These are phyloP conservation scores for Corythornis cristatus DNA, from an alignment of 2,113 vertebrate species.

Conservation along the genomic window DNA sequence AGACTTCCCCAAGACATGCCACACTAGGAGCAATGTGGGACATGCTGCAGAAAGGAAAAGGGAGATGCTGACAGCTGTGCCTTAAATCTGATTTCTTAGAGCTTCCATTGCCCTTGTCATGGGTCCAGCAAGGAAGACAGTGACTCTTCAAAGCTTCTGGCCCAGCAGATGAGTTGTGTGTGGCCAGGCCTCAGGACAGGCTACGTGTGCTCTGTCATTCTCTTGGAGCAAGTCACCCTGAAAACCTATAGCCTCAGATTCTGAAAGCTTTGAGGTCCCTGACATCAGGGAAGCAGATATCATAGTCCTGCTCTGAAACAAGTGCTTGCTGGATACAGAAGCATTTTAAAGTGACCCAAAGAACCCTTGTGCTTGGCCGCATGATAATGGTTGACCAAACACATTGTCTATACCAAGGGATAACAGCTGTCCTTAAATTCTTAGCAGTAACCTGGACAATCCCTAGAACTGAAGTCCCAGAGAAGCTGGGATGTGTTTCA, in stretches of 20 bases:
- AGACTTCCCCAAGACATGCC: rapidly evolving
- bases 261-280: background rate
- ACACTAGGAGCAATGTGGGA: background rate
- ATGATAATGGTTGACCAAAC: background rate
- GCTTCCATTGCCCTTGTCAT: background rate
- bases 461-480: background rate
- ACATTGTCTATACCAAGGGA: background rate
- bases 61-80: background rate
- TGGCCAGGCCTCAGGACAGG: background rate
- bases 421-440: background rate
- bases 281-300: background rate
- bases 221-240: background rate
- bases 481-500: background rate
- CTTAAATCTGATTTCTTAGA: background rate
- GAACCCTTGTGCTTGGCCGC: background rate
- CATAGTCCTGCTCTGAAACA: background rate
- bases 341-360: background rate
- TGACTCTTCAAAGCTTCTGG: background rate
- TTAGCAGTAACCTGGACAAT: background rate
- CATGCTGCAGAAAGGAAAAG: background rate
- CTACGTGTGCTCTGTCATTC: background rate
- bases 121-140: background rate
- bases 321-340: background rate
- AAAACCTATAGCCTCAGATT: background rate
- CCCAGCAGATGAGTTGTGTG: rapidly evolving